Evolutionary conservation across 2,113 vertebrate species (phyloP).

Genomic region (Corydoras maculifer): DNA sequence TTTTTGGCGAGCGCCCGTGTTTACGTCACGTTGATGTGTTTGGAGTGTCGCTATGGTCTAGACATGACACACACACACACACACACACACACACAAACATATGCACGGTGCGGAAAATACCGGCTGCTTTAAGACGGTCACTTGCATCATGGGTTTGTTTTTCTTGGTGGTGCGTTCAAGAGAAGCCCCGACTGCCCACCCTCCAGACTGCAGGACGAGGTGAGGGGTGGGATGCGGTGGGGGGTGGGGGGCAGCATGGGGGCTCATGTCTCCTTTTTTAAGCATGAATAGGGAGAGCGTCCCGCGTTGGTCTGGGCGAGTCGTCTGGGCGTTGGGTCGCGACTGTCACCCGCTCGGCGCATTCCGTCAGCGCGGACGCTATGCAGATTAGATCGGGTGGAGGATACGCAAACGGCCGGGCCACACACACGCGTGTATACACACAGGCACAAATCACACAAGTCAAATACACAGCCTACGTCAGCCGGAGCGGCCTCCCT

Average conservation of each 20-base stretch:
- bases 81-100: slow-evolving; percentile 36
- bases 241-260: slow-evolving; percentile 4
- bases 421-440: slow-evolving; percentile 38
- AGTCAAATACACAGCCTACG: slow-evolving; percentile 18
- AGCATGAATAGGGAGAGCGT: slow-evolving; percentile 68
- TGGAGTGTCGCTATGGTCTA: slow-evolving; percentile 48
- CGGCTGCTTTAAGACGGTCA: slow-evolving; percentile 26
- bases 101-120: slow-evolving; percentile 28
- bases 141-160: slow-evolving; percentile 42
- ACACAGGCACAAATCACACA: slow-evolving; percentile 31
- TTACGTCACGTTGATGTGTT: slow-evolving; percentile 38
- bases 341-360: slow-evolving; percentile 64
- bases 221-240: neutral
- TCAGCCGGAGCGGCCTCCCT: neutral
- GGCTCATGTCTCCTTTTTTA: slow-evolving; percentile 35
- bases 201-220: neutral
- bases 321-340: slow-evolving; percentile 9
- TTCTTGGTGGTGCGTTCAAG: slow-evolving; percentile 47
- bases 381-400: slow-evolving; percentile 71
- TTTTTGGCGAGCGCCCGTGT: slow-evolving; percentile 33
- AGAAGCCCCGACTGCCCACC: slow-evolving; percentile 36
- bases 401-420: slow-evolving; percentile 56
- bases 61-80: slow-evolving; percentile 47
- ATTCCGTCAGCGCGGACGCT: slow-evolving; percentile 72
- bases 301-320: slow-evolving; percentile 41